Evolutionary conservation across 1,140 invertebrate genomes (phyloP).

Genomic region (Campodea augens): DNA sequence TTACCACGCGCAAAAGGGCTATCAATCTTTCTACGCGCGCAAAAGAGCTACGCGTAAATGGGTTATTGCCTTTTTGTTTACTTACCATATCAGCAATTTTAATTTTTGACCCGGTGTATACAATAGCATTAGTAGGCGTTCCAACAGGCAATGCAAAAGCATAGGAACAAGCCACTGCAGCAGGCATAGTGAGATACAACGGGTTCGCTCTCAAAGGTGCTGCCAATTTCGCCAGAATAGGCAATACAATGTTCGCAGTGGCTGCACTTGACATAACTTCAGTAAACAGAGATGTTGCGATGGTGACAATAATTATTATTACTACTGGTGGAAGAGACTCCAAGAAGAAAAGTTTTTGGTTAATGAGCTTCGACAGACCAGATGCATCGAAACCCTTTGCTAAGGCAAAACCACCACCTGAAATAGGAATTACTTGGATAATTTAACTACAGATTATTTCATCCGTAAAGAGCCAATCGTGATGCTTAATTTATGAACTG

Average conservation of each 20-base stretch:
- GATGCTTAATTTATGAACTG: no score
- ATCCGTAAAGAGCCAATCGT: no score
- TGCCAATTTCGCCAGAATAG: not conserved
- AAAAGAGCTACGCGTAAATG: no score
- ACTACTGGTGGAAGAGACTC: conserved; percentile 30
- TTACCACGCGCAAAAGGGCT: no score
- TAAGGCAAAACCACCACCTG: conserved; percentile 68
- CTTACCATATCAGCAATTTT: conserved; percentile 17
- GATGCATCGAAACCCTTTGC: conserved; percentile 59
- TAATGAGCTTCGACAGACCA: conserved; percentile 51
- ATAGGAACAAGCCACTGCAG: not conserved
- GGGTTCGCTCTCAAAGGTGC: not conserved
- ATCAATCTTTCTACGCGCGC: no score
- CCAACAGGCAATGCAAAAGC: not conserved
- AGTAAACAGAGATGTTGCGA: not conserved
- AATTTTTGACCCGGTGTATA: conserved; percentile 23
- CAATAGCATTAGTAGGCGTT: conserved; percentile 19
- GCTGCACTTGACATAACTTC: not conserved
- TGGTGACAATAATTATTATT: not conserved
- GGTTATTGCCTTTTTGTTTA: no score
- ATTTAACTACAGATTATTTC: no score
- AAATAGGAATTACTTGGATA: no score
- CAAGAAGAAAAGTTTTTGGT: conserved; percentile 29
- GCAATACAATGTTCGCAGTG: not conserved
- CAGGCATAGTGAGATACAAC: not conserved